Conservation (phyloP, 2,113 vertebrate genomes). For the Planiliza haematocheilus region DNA sequence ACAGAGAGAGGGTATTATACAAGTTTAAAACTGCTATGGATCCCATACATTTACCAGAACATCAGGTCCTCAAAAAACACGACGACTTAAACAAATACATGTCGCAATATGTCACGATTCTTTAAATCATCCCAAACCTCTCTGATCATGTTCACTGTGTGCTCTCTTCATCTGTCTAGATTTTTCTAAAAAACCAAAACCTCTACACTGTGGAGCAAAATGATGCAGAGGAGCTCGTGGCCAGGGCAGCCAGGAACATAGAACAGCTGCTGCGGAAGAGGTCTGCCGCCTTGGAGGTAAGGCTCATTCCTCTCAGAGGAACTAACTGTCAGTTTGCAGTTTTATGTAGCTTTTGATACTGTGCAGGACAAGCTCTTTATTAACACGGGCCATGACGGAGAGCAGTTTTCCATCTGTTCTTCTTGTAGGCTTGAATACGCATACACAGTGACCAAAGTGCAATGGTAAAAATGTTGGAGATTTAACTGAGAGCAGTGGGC, state of each 20-base stretch:
- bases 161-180: constrained; percentile 78
- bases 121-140: no score
- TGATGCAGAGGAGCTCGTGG: constrained; percentile 93
- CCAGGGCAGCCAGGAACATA: constrained; percentile 93
- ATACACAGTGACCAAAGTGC: constrained; percentile 1
- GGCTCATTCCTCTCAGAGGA: constrained; percentile 58
- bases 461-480: background rate
- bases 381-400: background rate
- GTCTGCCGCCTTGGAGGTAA: constrained; percentile 93
- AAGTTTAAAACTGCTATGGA: background rate
- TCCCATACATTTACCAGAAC: background rate
- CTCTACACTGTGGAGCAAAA: constrained; percentile 93
- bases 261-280: constrained; percentile 95
- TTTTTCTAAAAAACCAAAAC: constrained; percentile 87
- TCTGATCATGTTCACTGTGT: background rate
- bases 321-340: constrained; percentile 46
- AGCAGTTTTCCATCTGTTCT: constrained; percentile 34
- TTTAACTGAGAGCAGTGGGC: background rate
- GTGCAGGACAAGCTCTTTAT: constrained; percentile 22
- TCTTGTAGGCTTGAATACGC: background rate
- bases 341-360: constrained; percentile 29
- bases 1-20: background rate
- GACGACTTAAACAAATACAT: no score
- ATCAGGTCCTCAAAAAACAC: no score
- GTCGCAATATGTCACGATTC: no score